Percentiles rank a stretch among this genome's conserved stretches.
phyloP scores from a whole-genome alignment of 2,888 invertebrate genomes.

The Amiota communis region DNA sequence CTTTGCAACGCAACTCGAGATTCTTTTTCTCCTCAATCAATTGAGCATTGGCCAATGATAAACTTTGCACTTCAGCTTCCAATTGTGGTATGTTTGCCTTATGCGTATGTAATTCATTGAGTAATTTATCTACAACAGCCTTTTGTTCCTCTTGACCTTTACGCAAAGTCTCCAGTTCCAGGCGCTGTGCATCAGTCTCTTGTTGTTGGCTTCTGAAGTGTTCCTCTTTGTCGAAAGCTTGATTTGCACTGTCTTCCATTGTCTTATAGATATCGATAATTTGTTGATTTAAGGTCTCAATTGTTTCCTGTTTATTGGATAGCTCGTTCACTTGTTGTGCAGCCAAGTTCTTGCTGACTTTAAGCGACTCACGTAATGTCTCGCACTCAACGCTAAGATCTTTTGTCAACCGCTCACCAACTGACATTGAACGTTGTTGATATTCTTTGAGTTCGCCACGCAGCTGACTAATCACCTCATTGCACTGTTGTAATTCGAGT shows the following conservation, averaged over 20 bases:
- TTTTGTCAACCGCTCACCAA: slow-evolving; percentile 52
- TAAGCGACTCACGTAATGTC: slow-evolving; percentile 55
- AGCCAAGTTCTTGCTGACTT: slow-evolving; percentile 69
- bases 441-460: slow-evolving; percentile 74
- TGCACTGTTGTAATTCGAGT: slow-evolving; percentile 63
- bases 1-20: slow-evolving; percentile 79
- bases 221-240: slow-evolving; percentile 74
- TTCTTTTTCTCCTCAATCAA: slow-evolving; percentile 54
- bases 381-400: slow-evolving; percentile 60
- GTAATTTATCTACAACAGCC: slow-evolving; percentile 51
- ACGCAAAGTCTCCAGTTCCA: slow-evolving; percentile 73
- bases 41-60: slow-evolving; percentile 65
- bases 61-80: slow-evolving; percentile 70
- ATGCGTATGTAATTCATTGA: slow-evolving; percentile 50
- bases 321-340: slow-evolving; percentile 71
- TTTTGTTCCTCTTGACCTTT: slow-evolving; percentile 69
- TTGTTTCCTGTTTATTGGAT: slow-evolving; percentile 77
- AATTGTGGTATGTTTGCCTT: slow-evolving; percentile 42
- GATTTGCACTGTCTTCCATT: slow-evolving; percentile 75
- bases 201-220: slow-evolving; percentile 74
- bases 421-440: slow-evolving; percentile 73
- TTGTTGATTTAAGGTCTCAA: slow-evolving; percentile 77
- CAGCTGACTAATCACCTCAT: slow-evolving; percentile 70
- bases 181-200: slow-evolving; percentile 71
- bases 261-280: slow-evolving; percentile 76